Evolutionary conservation across 2,888 invertebrate species (phyloP).

Genomic region (Cephalotes varians): DNA sequence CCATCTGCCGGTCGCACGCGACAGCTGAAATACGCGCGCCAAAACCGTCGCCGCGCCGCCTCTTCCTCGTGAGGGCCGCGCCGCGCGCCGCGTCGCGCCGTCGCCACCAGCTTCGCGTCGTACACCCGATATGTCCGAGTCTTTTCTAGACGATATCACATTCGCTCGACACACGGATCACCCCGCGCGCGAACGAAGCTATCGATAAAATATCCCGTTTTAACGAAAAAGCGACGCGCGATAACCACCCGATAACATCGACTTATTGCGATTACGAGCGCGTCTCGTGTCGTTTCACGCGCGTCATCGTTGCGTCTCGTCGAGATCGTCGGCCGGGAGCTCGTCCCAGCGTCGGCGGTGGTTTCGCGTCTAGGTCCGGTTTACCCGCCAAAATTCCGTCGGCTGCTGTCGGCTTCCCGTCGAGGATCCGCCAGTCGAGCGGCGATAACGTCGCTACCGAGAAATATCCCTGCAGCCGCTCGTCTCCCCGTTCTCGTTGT

Average conservation of each 20-base stretch:
- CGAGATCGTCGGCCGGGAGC: not conserved
- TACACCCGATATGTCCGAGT: not conserved
- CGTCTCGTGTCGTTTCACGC: not conserved
- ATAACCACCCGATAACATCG: not conserved
- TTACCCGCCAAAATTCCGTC: conserved; percentile 69
- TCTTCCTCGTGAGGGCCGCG: conserved; percentile 77
- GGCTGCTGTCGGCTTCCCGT: conserved; percentile 38
- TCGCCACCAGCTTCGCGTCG: conserved; percentile 71
- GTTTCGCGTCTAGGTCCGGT: not conserved
- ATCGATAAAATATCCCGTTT: not conserved
- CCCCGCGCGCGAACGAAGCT: not conserved
- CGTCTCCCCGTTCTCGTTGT: conserved; percentile 36
- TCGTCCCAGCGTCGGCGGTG: not conserved
- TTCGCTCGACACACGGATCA: not conserved
- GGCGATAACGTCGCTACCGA: conserved; percentile 36
- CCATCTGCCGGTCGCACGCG: conserved; percentile 83
- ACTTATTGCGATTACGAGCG: conserved; percentile 2
- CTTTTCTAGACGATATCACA: not conserved
- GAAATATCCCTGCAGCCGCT: conserved; percentile 51
- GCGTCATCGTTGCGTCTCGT: not conserved
- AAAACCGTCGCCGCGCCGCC: conserved; percentile 79
- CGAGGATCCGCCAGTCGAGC: conserved; percentile 51
- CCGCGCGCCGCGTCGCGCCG: conserved; percentile 52
- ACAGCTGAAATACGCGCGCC: conserved; percentile 83
- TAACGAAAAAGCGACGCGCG: not conserved